These are phyloP conservation scores for Thermophis baileyi DNA, from an alignment of 2,113 vertebrate species.

Conservation along the genomic window DNA sequence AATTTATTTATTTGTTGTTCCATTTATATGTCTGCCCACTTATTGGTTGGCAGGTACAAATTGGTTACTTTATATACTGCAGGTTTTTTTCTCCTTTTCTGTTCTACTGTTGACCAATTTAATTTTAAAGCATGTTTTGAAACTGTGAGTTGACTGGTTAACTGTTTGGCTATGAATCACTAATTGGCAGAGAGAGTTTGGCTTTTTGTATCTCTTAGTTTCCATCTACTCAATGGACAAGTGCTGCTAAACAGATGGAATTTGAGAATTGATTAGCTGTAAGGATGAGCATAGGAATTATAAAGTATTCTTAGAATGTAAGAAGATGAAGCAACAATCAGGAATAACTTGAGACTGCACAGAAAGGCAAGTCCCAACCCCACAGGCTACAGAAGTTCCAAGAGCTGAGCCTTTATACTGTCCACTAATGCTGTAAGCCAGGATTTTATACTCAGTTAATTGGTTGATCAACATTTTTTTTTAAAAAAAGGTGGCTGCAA, in stretches of 20 bases:
- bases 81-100: background rate
- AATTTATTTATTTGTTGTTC: background rate
- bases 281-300: background rate
- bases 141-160: background rate
- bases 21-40: background rate
- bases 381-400: background rate
- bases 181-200: background rate
- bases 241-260: background rate
- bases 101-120: background rate
- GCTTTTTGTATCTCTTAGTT: background rate
- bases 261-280: background rate
- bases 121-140: background rate
- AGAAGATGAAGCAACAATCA: background rate
- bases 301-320: background rate
- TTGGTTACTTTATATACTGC: background rate
- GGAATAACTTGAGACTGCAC: background rate
- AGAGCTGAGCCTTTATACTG: background rate
- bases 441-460: background rate
- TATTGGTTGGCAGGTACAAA: background rate
- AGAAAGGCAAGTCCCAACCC: background rate
- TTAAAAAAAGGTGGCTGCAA: background rate
- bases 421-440: background rate
- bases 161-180: background rate
- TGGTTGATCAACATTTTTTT: background rate
- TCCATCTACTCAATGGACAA: background rate